Evolutionary conservation across 2,113 vertebrate genomes (phyloP), one percentile per base, ranked within the genome.

Genomic region (Climacteris rufus): DNA sequence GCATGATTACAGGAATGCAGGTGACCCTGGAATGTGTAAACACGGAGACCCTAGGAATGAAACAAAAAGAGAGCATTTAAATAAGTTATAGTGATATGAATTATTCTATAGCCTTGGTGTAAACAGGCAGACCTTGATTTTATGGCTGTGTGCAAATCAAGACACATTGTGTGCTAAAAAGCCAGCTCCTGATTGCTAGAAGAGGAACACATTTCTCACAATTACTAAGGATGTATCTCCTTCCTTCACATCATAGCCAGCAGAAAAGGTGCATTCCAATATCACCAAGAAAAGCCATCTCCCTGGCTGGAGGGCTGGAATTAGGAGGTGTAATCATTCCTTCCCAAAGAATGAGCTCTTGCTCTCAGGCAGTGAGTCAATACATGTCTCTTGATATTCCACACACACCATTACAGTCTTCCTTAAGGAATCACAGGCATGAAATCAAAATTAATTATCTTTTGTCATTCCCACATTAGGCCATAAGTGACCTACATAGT

Each of bases 1-100:
- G 98, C 98, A 7, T 98, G 96, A 64, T 98, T 98, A 79, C 98
- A 98, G 20, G 98, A 97, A 86, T 98, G 97, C 90, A 97, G 94
- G 60, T 99, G 99, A 27, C 98, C 98, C 16, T 78, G 98, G 70
- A 99, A 98, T 2, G 97, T 98, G 33, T 98, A 92, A 42, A 98
- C 97, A 81, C 96, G 94, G 52, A 98, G 54, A 16, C 97, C 97
- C 97, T 98, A 54, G 70, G 79, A 94, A 70, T 40, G 17, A 79
- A 87, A 93, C 21, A 86, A 66, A 81, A 64, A 49, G 7, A 71
- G 65, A 71, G 17, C 28, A 85, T 72, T 80, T 85, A 50, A 82
- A 28, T 60, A 35, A 79, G n/a, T 75, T 78, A 54, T 0, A 72
- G n/a, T 5, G 49, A 50, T 49, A 45, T 12, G 74, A 84, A 30